Base-by-base conservation (phyloP, 2,888 invertebrate species). In the Malthinus flaveolus region DNA sequence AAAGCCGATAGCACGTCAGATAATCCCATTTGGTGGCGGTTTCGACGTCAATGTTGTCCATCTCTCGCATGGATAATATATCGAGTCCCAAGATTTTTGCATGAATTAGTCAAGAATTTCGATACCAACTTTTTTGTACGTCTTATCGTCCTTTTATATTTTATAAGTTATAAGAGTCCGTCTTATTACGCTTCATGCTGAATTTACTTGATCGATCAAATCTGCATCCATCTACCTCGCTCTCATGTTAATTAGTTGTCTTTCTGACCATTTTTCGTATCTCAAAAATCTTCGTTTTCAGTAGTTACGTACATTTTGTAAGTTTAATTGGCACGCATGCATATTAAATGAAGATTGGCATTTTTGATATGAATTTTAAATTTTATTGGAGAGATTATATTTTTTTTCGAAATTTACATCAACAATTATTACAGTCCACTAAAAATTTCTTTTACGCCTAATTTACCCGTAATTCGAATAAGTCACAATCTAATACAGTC, bases 1-100 rank as follows among this genome's bases (percentile, higher is more conserved):
- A 72, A 71, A 69, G 70, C 64, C 72, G 74, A 75, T 74, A 70
- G 67, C 69, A 71, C 69, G 70, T 70, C 70, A 69, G 74, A 74
- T 74, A 73, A 73, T 69, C 68, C 66, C 70, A 70, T 73, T 72
- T 72, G 73, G 71, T 71, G 71, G 71, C 70, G 67, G 68, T 64
- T 65, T 65, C 63, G 56, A 57, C 63, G 64, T 65, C 58, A 62
- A 51, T 61, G 61, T 65, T 62, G 63, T 66, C 62, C 56, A 52
- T 23, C 23, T 66, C 57, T 51, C 61, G 64, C 64, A 67, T 66
- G 65, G 67, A 68, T 68, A 66, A 67, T 68, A 63, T 61, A 61
- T 65, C 61, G 39, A 59, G 49, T 54, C 47, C 52, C 31, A 23
- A 42, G 51, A 60, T 68, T 68, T 69, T 69, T 69, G 67, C 69